Base-by-base conservation (phyloP, 2,797 vertebrate genomes). In the Anabacerthia variegaticeps region DNA sequence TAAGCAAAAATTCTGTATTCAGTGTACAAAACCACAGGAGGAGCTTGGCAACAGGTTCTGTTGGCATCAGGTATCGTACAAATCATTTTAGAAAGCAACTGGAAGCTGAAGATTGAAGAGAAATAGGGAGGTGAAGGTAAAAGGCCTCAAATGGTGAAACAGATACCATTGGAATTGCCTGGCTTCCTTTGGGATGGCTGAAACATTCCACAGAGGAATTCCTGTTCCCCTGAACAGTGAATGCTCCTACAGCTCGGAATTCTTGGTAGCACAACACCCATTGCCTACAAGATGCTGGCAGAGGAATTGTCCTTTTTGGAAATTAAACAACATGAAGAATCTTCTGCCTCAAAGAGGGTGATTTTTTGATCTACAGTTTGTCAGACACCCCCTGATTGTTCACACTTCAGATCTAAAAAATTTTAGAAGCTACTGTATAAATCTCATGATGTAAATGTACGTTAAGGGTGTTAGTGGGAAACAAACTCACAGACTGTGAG, bases 181-280 rank as follows among this genome's bases (percentile, higher is more conserved):
- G 1, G 0, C 16, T 32, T 82, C 26, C 10, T 7, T n/a, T 10
- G 27, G 10, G 22, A 59, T 7, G 36, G 44, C 14, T 1, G 2
- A 66, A 66, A 84, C 7, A 26, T 51, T 44, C 26, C 49, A 34
- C 27, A 30, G 19, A n/a, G 15, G 30, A 55, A 76, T 20, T 22
- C 17, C 30, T 65, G 58, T 54, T 61, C 46, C 55, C 30, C 16
- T 56, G 24, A 46, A 55, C 15, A 46, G 15, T 3, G 20, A 52
- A 67, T 37, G 19, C 13, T 51, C 13, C 9, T 9, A 28, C 8
- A 30, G 18, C 14, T 32, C 24, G 56, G 32, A 68, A 68, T 27
- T 55, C 41, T 59, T 24, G 12, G 26, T 10, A 61, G 24, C 18
- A 46, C 7, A 2, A 14, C 11, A 36, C 4, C 9, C 27, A 27